Evolutionary conservation across 2,888 invertebrate genomes (phyloP).

Genomic region (Leptinotarsa peninsularis): DNA sequence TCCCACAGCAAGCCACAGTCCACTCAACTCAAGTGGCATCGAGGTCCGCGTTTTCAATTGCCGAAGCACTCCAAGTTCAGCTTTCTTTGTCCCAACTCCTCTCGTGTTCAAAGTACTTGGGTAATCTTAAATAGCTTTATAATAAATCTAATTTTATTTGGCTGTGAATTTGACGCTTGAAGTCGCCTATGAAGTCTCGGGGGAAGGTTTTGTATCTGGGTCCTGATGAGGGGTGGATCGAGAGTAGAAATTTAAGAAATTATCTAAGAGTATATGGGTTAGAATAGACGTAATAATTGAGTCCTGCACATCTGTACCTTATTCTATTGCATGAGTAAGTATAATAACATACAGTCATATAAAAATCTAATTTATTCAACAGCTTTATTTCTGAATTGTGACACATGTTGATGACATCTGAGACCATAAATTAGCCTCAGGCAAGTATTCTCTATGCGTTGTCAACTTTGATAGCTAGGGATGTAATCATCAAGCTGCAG

Average conservation of each 20-base stretch:
- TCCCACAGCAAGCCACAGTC: conserved; percentile 60
- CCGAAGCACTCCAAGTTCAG: conserved; percentile 53
- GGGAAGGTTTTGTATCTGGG: neutral
- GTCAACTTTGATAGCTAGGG: too few species aligned
- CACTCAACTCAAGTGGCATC: conserved; percentile 59
- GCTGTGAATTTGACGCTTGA: conserved; percentile 48
- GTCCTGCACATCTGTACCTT: too few species aligned
- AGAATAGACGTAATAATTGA: too few species aligned
- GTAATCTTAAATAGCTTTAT: conserved; percentile 49
- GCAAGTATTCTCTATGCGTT: too few species aligned
- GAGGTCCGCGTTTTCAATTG: conserved; percentile 53
- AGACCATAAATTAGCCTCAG: too few species aligned
- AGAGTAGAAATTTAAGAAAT: neutral
- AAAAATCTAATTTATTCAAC: too few species aligned
- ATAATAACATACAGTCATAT: too few species aligned
- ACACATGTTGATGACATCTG: too few species aligned
- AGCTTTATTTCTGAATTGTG: too few species aligned
- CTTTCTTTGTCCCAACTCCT: conserved; percentile 55
- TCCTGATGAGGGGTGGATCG: neutral
- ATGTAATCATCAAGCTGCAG: too few species aligned
- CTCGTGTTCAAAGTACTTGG: conserved; percentile 51
- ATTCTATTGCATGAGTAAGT: too few species aligned
- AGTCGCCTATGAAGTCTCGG: conserved; percentile 5
- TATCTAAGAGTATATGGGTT: too few species aligned
- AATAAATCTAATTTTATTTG: conserved; percentile 49